phyloP scores from a whole-genome alignment of 2,113 vertebrate species.

The Grammomys dolichurus region DNA sequence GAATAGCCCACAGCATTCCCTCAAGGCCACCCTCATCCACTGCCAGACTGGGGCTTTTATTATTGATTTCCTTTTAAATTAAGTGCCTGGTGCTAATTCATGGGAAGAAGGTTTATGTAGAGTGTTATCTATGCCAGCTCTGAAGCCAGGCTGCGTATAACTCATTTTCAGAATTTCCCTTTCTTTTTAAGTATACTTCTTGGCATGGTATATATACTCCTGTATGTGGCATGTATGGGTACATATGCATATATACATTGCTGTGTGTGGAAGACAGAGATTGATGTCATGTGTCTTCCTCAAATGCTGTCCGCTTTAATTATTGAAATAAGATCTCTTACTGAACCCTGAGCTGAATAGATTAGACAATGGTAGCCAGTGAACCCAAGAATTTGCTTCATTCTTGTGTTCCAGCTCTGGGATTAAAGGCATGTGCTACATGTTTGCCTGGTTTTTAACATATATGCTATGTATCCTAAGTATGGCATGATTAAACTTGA shows the following conservation, averaged over 20 bases:
- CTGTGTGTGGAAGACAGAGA: neutral
- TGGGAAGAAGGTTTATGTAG: neutral
- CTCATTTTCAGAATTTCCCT: neutral
- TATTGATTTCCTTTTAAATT: slow-evolving; percentile 13
- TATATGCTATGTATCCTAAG: neutral
- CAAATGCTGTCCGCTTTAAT: neutral
- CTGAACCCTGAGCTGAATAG: neutral
- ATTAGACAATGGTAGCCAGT: no score
- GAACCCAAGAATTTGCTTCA: neutral
- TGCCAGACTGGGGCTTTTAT: neutral
- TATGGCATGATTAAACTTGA: neutral
- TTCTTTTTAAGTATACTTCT: neutral
- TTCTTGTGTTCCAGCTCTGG: neutral
- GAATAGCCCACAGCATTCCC: neutral
- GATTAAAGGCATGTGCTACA: no score
- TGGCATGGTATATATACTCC: neutral
- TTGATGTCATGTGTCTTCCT: neutral
- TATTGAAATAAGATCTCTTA: neutral
- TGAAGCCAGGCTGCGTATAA: neutral
- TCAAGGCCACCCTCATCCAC: neutral
- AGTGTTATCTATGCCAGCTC: neutral
- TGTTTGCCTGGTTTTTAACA: no score
- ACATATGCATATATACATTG: neutral
- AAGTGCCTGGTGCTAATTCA: neutral
- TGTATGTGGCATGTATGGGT: neutral